Evolutionary conservation across 2,797 vertebrate species (phyloP).

Genomic region (Pterois miles): DNA sequence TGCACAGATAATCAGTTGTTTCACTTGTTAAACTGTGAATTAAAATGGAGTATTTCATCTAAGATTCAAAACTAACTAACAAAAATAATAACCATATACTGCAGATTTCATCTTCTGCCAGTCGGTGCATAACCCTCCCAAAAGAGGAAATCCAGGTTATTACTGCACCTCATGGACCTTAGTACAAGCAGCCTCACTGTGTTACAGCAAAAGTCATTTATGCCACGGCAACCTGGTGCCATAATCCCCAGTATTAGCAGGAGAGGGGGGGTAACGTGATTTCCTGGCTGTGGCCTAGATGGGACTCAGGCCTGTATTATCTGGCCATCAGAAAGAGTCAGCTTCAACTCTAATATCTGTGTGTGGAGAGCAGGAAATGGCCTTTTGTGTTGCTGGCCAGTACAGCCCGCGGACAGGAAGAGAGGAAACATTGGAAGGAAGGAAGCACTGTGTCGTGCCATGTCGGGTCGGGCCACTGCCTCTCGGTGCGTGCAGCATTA

Average conservation of each 20-base stretch:
- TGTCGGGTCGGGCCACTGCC: constrained; percentile 41
- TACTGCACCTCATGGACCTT: constrained; percentile 23
- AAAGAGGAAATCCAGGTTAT: constrained; percentile 23
- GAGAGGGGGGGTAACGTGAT: constrained; percentile 51
- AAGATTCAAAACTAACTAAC: not conserved
- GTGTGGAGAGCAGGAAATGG: constrained; percentile 68
- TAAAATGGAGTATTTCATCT: not conserved
- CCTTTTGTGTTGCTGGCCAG: constrained; percentile 63
- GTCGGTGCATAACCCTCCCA: not conserved
- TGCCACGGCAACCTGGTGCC: constrained; percentile 43
- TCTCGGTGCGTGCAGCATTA: constrained; percentile 28
- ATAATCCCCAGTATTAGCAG: constrained; percentile 55
- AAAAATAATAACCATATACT: not conserved
- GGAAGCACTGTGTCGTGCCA: constrained; percentile 47
- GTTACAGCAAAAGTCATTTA: constrained; percentile 37
- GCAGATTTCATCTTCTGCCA: constrained; percentile 20
- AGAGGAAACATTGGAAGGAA: constrained; percentile 57
- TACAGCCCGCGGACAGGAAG: constrained; percentile 64
- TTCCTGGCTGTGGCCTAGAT: constrained; percentile 66
- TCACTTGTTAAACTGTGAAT: not conserved
- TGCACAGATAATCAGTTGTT: not conserved
- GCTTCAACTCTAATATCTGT: constrained; percentile 67
- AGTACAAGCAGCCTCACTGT: constrained; percentile 31
- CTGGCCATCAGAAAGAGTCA: constrained; percentile 68
- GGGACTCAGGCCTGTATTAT: constrained; percentile 61